Base-by-base conservation (phyloP, 2,113 vertebrate species). In the Protomyctophum bolini region DNA sequence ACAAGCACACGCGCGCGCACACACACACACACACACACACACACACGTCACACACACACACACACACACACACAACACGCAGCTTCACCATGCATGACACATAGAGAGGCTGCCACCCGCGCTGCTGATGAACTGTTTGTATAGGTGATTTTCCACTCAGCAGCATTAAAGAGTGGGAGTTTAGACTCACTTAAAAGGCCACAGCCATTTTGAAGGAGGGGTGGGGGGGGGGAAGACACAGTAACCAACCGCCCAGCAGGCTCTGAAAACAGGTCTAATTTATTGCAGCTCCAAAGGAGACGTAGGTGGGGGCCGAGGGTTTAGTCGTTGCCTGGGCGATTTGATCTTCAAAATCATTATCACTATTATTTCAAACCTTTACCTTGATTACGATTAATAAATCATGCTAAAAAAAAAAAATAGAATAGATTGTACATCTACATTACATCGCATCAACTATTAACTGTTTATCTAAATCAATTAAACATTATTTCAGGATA, bases 91-190 rank as follows among this genome's bases (percentile, higher is more conserved):
- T 78, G 73, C 77, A 50, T 68, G 50, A 77, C 71, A 74, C 79
- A 75, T 63, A 61, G 68, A 82, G 6, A 63, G 41, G 68, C 81
- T 70, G 85, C 79, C 77, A 85, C 72, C 79, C 77, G 86, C 70
- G 50, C 71, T 83, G 86, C 75, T 86, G 88, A 86, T 91, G 72
- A 85, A 87, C 83, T 90, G 88, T 88, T 91, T 92, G 88, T 90
- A 92, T 90, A 84, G 90, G 77, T 69, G 77, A 92, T 91, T 89
- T 91, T 92, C 88, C 86, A 90, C 88, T 85, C 82, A 59, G 72
- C 77, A 75, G 85, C 85, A 85, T 82, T 80, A 83, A 80, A 91
- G 72, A 80, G 87, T 89, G 82, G 86, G 87, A 87, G 81, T 90
- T 85, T 86, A 78, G 83, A 87, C 79, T 76, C 81, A 77, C 84